A percentile compares a stretch with the other conserved stretches of the same genome.
Evolutionary conservation across 2,888 invertebrate species (phyloP).

Genomic region (Pristionchus mayeri): DNA sequence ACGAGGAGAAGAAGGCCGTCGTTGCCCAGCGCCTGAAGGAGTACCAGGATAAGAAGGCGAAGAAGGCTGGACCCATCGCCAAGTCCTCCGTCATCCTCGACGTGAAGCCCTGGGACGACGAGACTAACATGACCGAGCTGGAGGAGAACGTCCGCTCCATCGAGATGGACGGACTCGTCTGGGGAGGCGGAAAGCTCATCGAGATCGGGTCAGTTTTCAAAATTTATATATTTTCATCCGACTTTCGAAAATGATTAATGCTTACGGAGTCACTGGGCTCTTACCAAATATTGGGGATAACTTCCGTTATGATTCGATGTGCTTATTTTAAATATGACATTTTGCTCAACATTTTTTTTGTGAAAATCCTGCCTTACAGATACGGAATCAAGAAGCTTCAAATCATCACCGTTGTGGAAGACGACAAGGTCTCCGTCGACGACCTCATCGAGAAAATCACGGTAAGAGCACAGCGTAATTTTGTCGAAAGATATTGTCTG

Average conservation of each 20-base stretch:
- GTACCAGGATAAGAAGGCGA: conserved; percentile 93
- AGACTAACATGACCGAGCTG: conserved; percentile 92
- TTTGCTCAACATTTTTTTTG: not conserved
- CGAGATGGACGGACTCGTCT: conserved; percentile 88
- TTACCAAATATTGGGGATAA: conserved; percentile 1
- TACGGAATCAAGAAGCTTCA: conserved; percentile 73
- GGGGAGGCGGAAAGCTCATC: conserved; percentile 86
- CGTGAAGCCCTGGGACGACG: conserved; percentile 97
- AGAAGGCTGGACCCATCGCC: conserved; percentile 92
- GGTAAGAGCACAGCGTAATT: not conserved
- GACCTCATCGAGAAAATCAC: conserved; percentile 62
- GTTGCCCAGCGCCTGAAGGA: conserved; percentile 91
- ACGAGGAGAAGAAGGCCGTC: conserved; percentile 80
- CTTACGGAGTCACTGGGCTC: conserved; percentile 50
- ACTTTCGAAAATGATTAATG: conserved; percentile 31
- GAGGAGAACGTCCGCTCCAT: conserved; percentile 88
- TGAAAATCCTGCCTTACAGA: not conserved
- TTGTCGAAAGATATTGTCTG: not conserved
- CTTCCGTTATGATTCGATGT: conserved; percentile 41
- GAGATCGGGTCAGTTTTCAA: conserved; percentile 60
- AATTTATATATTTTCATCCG: not conserved
- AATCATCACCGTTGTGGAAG: conserved; percentile 73
- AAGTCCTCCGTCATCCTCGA: conserved; percentile 95
- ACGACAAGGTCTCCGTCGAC: conserved; percentile 73
- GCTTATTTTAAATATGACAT: not conserved